Conservation (phyloP, 2,113 vertebrate species). For the Corydoras maculifer region DNA sequence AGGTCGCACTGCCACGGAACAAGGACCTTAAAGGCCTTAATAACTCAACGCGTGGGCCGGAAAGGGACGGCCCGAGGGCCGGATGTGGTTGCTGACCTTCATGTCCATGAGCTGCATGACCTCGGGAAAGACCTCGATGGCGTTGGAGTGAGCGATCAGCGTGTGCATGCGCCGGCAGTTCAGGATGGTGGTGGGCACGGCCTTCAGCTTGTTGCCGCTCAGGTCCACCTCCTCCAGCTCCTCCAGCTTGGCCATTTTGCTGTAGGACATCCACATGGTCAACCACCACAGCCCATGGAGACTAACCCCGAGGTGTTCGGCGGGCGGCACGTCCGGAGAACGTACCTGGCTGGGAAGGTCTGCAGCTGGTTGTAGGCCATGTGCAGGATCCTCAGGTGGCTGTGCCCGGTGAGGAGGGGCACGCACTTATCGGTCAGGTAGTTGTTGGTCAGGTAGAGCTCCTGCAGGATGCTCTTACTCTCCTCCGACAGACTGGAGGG, state of each 20-base stretch:
- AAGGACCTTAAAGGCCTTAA: too few relatives aligned
- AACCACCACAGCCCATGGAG: neutral
- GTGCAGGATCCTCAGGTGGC: conserved; percentile 85
- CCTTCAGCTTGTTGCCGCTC: conserved; percentile 94
- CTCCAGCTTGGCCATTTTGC: conserved; percentile 99
- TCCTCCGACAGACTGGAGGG: conserved; percentile 89
- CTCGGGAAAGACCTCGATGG: conserved; percentile 94
- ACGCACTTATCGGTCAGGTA: conserved; percentile 92
- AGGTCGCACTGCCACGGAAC: too few relatives aligned
- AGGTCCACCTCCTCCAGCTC: conserved; percentile 94
- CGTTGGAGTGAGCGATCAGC: conserved; percentile 90
- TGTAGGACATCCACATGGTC: conserved; percentile 41
- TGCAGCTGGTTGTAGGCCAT: conserved; percentile 95
- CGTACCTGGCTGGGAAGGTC: conserved; percentile 92
- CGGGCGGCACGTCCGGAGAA: neutral
- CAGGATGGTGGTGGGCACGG: conserved; percentile 93
- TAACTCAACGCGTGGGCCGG: too few relatives aligned
- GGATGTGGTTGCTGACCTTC: conserved; percentile 68
- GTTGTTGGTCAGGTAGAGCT: conserved; percentile 94
- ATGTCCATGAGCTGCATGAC: conserved; percentile 96
- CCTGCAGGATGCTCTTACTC: conserved; percentile 85
- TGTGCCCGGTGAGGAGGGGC: conserved; percentile 85
- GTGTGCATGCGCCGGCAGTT: conserved; percentile 93
- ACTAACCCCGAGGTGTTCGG: neutral
- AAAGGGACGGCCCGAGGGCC: neutral